phyloP scores from a whole-genome alignment of 1,140 invertebrate species.

The Magallana ariakensis region DNA sequence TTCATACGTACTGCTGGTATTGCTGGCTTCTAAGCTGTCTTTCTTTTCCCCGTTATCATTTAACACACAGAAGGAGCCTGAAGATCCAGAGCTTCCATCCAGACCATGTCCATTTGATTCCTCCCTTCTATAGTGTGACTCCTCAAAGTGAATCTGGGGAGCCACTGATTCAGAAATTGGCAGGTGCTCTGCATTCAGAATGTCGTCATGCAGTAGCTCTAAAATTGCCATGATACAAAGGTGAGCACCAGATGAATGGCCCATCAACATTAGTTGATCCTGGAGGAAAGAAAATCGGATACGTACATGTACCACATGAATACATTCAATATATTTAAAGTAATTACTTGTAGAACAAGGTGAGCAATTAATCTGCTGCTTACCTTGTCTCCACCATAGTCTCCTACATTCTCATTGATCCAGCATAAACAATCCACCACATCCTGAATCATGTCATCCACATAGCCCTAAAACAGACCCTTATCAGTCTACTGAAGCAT shows the following conservation, averaged over 20 bases:
- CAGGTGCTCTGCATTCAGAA: slow-evolving; percentile 38
- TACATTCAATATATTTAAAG: too few relatives aligned
- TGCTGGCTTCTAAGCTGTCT: slow-evolving; percentile 39
- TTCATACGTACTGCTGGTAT: slow-evolving; percentile 48
- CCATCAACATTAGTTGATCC: slow-evolving; percentile 75
- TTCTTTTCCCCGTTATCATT: slow-evolving; percentile 62
- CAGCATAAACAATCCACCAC: slow-evolving; percentile 76
- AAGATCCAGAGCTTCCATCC: slow-evolving; percentile 69
- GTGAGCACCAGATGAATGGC: slow-evolving; percentile 78
- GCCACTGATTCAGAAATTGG: slow-evolving; percentile 32
- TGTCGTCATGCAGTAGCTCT: slow-evolving; percentile 72
- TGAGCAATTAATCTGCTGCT: not conserved
- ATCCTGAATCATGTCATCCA: slow-evolving; percentile 79
- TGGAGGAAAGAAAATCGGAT: slow-evolving; percentile 51
- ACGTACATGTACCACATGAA: too few relatives aligned
- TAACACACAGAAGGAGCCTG: slow-evolving; percentile 69
- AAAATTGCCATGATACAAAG: slow-evolving; percentile 74
- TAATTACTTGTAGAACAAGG: not conserved
- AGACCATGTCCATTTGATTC: slow-evolving; percentile 42
- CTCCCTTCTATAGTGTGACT: slow-evolving; percentile 61
- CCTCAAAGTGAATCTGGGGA: slow-evolving; percentile 62
- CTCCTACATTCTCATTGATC: slow-evolving; percentile 72
- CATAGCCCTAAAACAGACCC: slow-evolving; percentile 71
- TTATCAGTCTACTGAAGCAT: not conserved
- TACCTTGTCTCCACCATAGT: slow-evolving; percentile 76